phyloP scores from a whole-genome alignment of 2,797 vertebrate genomes.

The Gorsachius magnificus region DNA sequence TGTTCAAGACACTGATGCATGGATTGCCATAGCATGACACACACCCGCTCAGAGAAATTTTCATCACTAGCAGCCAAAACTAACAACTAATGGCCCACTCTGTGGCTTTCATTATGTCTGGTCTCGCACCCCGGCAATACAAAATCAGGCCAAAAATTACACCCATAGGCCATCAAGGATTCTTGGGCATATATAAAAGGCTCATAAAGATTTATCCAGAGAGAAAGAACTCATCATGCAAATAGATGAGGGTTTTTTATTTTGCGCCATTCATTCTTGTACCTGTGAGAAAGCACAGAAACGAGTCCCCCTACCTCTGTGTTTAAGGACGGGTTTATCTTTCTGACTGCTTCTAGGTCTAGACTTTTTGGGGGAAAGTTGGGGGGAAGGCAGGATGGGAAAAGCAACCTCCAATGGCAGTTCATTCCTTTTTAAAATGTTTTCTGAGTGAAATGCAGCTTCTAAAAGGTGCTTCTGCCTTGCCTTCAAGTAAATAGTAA shows the following conservation, averaged over 20 bases:
- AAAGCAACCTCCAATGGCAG: background rate
- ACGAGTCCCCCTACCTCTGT: background rate
- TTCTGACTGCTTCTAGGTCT: background rate
- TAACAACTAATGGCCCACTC: background rate
- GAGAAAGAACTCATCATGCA: background rate
- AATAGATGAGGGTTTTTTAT: fast-evolving
- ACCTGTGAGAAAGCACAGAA: fast-evolving
- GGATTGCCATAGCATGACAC: background rate
- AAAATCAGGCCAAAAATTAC: background rate
- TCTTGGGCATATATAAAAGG: background rate
- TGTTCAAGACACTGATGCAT: background rate
- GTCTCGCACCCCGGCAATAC: background rate
- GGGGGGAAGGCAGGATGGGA: background rate
- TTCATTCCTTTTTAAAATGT: background rate
- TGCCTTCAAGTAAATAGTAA: background rate
- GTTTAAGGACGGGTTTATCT: background rate
- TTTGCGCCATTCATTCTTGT: background rate
- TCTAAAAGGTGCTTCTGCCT: background rate
- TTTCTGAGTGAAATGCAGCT: background rate
- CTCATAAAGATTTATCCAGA: background rate
- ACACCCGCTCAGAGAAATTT: background rate
- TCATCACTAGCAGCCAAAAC: background rate
- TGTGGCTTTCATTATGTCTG: background rate
- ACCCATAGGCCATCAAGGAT: background rate
- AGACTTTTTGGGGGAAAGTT: fast-evolving